These are phyloP conservation scores for Drosophila parthenogenetica DNA, from an alignment of 2,888 invertebrate species.

Conservation along the genomic window DNA sequence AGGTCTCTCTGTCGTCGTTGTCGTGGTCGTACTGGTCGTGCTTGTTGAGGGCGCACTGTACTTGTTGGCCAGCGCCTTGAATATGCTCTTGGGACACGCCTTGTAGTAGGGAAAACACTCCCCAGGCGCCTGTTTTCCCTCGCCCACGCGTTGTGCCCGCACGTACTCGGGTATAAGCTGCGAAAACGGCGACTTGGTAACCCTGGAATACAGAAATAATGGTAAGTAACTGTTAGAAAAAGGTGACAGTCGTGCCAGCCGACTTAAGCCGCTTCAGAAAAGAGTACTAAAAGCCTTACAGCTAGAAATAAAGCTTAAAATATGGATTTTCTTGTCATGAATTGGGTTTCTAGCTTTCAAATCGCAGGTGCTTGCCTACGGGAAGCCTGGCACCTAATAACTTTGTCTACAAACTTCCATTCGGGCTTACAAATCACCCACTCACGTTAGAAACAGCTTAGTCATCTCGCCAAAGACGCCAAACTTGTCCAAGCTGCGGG, in stretches of 20 bases:
- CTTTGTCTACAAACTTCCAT: neutral
- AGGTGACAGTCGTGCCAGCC: too few relatives aligned
- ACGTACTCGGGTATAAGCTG: constrained; percentile 91
- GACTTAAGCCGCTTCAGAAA: too few relatives aligned
- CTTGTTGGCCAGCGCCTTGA: constrained; percentile 84
- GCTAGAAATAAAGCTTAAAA: too few relatives aligned
- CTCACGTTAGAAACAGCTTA: constrained; percentile 93
- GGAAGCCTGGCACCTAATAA: too few relatives aligned
- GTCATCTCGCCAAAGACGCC: constrained; percentile 93
- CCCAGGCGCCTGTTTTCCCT: constrained; percentile 87
- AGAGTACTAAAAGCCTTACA: too few relatives aligned
- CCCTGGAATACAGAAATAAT: constrained; percentile 85
- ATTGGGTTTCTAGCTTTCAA: too few relatives aligned
- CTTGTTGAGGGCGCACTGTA: constrained; percentile 68
- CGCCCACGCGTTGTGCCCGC: constrained; percentile 91
- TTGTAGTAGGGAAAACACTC: constrained; percentile 95
- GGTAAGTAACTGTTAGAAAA: too few relatives aligned
- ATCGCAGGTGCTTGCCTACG: too few relatives aligned
- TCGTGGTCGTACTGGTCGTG: constrained; percentile 10
- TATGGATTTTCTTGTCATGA: too few relatives aligned
- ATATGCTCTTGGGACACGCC: constrained; percentile 92
- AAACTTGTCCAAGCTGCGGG: constrained; percentile 91
- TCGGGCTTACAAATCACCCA: neutral
- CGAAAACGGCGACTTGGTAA: constrained; percentile 92
- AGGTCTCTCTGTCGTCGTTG: constrained; percentile 46